A percentile compares a stretch with the other conserved stretches of the same genome.
phyloP scores from a whole-genome alignment of 2,888 invertebrate species.

The Pocota personata region DNA sequence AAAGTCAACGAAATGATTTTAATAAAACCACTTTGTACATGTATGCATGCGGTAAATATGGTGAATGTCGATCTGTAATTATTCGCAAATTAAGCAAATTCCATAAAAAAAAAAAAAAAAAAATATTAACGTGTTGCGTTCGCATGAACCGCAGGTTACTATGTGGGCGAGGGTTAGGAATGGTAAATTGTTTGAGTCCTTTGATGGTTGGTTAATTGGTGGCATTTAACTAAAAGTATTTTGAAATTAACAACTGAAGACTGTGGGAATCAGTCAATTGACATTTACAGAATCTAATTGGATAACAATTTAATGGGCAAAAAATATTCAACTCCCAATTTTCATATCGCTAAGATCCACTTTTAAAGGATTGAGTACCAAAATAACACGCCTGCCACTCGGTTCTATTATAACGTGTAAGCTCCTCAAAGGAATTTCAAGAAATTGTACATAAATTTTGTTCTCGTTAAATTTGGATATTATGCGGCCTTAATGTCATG shows the following conservation, averaged over 20 bases:
- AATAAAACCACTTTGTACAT: conserved; percentile 12
- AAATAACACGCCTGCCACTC: too few species aligned
- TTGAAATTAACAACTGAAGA: background rate
- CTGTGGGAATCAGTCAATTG: background rate
- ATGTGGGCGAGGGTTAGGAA: background rate
- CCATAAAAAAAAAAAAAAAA: background rate
- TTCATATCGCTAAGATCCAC: too few species aligned
- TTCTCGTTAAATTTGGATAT: too few species aligned
- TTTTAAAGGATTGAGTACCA: too few species aligned
- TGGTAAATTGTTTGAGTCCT: conserved; percentile 20
- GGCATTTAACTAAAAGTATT: background rate
- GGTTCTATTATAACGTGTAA: too few species aligned
- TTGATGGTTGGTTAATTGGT: conserved; percentile 39
- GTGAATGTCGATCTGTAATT: conserved; percentile 38
- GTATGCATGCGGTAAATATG: conserved; percentile 4
- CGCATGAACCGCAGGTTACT: conserved; percentile 11
- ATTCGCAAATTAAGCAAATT: conserved; percentile 27
- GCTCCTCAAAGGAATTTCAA: too few species aligned
- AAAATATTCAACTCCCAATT: too few species aligned
- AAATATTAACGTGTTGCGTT: conserved; percentile 46
- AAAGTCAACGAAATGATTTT: background rate
- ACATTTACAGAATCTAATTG: background rate
- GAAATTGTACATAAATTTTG: too few species aligned
- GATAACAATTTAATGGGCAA: background rate
- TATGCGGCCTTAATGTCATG: too few species aligned